A percentile compares a stretch with the other conserved stretches of the same genome.
Conservation (phyloP, 2,113 vertebrate species). For the Syngnathus typhle region DNA sequence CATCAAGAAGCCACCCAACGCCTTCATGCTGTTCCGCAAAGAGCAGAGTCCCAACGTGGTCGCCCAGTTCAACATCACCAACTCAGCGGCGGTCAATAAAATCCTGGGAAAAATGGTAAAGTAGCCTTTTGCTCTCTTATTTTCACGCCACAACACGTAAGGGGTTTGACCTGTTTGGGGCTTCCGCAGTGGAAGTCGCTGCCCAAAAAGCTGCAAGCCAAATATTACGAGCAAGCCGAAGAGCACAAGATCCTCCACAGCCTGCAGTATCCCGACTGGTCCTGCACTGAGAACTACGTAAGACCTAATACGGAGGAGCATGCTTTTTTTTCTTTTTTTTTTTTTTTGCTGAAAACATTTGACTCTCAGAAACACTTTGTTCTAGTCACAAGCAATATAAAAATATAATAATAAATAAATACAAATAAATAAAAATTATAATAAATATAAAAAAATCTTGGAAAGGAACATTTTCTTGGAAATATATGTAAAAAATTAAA, state of each 20-base stretch:
- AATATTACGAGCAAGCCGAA: not conserved
- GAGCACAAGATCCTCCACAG: not conserved
- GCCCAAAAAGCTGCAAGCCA: not conserved
- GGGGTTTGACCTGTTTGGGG: not conserved
- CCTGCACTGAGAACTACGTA: constrained; percentile 7
- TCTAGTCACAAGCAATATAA: too few relatives aligned
- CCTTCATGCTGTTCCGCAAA: constrained; percentile 14
- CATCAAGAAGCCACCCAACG: constrained; percentile 12
- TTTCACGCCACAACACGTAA: not conserved
- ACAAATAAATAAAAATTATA: too few relatives aligned
- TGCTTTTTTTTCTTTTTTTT: too few relatives aligned
- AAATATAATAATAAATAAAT: too few relatives aligned
- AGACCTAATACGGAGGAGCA: not conserved
- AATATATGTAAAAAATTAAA: too few relatives aligned
- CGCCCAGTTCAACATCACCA: not conserved
- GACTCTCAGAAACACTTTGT: too few relatives aligned
- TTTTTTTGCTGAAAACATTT: too few relatives aligned
- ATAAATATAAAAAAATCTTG: too few relatives aligned
- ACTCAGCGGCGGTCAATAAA: not conserved
- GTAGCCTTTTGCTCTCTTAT: too few relatives aligned
- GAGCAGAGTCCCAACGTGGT: constrained; percentile 4
- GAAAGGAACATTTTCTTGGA: too few relatives aligned
- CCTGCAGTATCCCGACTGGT: not conserved
- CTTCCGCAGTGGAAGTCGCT: constrained; percentile 20
- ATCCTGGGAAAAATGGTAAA: constrained; percentile 14